These are phyloP conservation scores for Hypsopygia costalis DNA, from an alignment of 2,888 invertebrate genomes.

Conservation along the genomic window DNA sequence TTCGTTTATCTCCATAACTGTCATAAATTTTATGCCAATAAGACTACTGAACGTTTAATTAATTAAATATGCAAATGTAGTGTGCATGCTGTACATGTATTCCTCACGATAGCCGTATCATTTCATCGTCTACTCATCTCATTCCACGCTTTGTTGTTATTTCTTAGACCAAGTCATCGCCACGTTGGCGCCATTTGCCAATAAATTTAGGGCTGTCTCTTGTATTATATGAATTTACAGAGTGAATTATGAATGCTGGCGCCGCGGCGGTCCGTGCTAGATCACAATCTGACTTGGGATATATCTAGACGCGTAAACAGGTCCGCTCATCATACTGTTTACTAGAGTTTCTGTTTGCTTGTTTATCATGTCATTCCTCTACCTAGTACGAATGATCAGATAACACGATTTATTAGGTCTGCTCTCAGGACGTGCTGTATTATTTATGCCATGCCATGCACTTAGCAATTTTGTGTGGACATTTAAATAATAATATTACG, in stretches of 20 bases:
- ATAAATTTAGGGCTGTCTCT: slow-evolving; percentile 76
- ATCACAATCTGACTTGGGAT: slow-evolving; percentile 60
- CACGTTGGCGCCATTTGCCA: slow-evolving; percentile 69
- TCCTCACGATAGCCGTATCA: slow-evolving; percentile 24
- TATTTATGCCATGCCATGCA: slow-evolving; percentile 19
- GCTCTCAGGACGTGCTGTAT: slow-evolving; percentile 17
- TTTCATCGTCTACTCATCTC: slow-evolving; percentile 32
- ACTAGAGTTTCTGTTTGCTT: slow-evolving; percentile 33
- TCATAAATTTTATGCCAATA: too few relatives aligned
- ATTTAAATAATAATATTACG: slow-evolving; percentile 12
- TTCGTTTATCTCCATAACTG: too few relatives aligned
- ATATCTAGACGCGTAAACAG: slow-evolving; percentile 54
- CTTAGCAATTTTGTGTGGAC: slow-evolving; percentile 14
- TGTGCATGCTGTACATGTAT: background rate
- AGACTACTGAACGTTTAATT: background rate
- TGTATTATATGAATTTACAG: slow-evolving; percentile 70
- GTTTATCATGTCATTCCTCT: slow-evolving; percentile 44
- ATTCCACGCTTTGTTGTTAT: slow-evolving; percentile 52
- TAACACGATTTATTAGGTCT: slow-evolving; percentile 36
- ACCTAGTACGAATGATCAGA: slow-evolving; percentile 34
- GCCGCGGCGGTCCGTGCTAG: slow-evolving; percentile 62
- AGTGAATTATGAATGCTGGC: slow-evolving; percentile 69
- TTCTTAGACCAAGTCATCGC: slow-evolving; percentile 62
- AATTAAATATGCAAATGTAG: background rate
- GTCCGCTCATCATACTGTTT: slow-evolving; percentile 54